Conservation (phyloP, 2,113 vertebrate genomes). For the Notiomystis cincta region DNA sequence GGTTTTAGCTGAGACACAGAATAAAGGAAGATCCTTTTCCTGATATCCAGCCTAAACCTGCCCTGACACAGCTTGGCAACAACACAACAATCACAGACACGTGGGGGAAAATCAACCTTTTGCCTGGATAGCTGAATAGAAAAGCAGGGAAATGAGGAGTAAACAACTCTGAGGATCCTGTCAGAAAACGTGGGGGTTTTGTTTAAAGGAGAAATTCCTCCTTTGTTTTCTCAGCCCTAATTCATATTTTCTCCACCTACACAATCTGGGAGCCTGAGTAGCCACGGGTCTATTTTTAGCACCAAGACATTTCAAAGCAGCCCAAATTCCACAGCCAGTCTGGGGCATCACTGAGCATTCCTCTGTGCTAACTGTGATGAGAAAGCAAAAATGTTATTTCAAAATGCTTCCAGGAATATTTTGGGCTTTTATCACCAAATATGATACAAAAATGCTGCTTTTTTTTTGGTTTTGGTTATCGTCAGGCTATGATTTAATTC, state of each 20-base stretch:
- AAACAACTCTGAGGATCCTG: neutral
- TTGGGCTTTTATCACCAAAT: neutral
- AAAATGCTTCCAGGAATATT: neutral
- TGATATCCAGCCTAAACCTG: neutral
- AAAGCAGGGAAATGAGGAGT: neutral
- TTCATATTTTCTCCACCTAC: constrained; percentile 42
- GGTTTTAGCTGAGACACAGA: neutral
- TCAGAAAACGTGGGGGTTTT: neutral
- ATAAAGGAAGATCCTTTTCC: neutral
- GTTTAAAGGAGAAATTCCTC: constrained; percentile 43
- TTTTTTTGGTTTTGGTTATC: no score
- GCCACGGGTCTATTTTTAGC: constrained; percentile 33
- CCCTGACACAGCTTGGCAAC: neutral
- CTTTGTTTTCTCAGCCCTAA: constrained; percentile 41
- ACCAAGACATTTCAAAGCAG: constrained; percentile 27
- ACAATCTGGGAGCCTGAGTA: neutral
- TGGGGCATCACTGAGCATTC: neutral
- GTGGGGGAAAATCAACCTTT: neutral
- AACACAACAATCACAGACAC: neutral
- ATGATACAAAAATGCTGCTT: neutral
- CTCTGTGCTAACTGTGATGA: neutral
- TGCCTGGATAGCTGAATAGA: neutral
- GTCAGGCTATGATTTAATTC: neutral
- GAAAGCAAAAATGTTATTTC: neutral
- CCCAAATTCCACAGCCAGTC: neutral